phyloP scores from a whole-genome alignment of 2,797 vertebrate species.

The Alauda arvensis region DNA sequence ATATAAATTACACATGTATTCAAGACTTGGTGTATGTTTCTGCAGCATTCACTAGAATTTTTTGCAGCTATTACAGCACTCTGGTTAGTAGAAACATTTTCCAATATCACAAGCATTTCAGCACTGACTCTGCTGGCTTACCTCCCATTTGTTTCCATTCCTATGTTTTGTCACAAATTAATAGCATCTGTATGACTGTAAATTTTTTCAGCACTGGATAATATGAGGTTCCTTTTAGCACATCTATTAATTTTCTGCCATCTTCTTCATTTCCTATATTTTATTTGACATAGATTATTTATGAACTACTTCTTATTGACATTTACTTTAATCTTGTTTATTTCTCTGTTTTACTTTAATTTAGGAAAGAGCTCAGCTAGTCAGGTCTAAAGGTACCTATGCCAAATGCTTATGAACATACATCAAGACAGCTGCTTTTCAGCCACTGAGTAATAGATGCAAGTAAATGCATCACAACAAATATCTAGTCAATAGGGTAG shows the following conservation, averaged over 20 bases:
- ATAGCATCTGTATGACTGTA: constrained; percentile 31
- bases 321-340: constrained; percentile 57
- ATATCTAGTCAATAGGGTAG: neutral
- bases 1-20: neutral
- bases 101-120: neutral
- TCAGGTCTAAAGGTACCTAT: neutral
- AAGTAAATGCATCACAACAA: constrained; percentile 8
- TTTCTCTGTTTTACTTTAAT: constrained; percentile 35
- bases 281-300: constrained; percentile 53
- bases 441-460: neutral
- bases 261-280: constrained; percentile 32
- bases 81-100: neutral
- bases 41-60: neutral
- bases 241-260: constrained; percentile 54
- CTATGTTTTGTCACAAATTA: constrained; percentile 52
- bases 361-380: constrained; percentile 13
- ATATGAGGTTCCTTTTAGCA: constrained; percentile 31
- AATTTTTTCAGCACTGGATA: constrained; percentile 39
- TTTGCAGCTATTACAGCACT: neutral
- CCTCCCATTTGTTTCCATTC: neutral
- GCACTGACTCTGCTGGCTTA: neutral
- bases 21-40: neutral
- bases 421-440: constrained; percentile 19
- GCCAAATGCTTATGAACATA: neutral
- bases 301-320: constrained; percentile 20